Base-by-base conservation (phyloP, 2,888 invertebrate genomes). In the Metellina segmentata region DNA sequence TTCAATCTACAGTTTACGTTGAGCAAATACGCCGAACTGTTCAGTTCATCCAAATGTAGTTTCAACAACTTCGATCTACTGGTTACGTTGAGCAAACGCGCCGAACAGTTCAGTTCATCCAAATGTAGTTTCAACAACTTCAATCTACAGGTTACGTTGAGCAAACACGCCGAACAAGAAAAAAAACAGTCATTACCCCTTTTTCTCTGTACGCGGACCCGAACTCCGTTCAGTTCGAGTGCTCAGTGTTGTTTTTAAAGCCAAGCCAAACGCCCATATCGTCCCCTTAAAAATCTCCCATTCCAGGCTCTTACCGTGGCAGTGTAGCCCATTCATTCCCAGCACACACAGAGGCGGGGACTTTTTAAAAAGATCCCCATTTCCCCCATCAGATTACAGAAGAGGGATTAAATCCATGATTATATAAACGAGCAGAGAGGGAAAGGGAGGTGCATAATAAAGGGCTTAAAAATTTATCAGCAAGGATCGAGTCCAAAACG, bases 401-500 rank as follows among this genome's bases (percentile, higher is more conserved):
- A 82, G 77, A 49, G 48, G 90, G 82, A 82, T 88, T 91, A 87
- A 87, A 91, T 78, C 86, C 87, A 8, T 87, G 86, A 91, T 91
- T 91, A 91, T 91, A 91, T 91, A 91, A 91, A 87, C 86, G 91
- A 87, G 81, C 78, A 20, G n/a, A 20, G n/a, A 74, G 70, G 34
- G 34, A 34, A 49, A 16, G 70, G 78, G 81, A 75, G 77, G 78
- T 19, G 91, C 20, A 87, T 82, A 91, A 91, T 91, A 91, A 91
- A 87, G 86, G 91, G 75, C 91, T 91, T 91, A 91, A 91, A 91
- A 87, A 82, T 87, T 90, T 91, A 91, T 91, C 91, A 91, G 85
- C 48, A 20, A 19, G 82, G 77, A 86, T 86, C 81, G 72, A n/a
- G 16, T 20, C n/a, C 16, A 52, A 34, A 48, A 79, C 53, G 79